A percentile compares a stretch with the other conserved stretches of the same genome.
Evolutionary conservation across 2,113 vertebrate species (phyloP).

Genomic region (Natator depressus): DNA sequence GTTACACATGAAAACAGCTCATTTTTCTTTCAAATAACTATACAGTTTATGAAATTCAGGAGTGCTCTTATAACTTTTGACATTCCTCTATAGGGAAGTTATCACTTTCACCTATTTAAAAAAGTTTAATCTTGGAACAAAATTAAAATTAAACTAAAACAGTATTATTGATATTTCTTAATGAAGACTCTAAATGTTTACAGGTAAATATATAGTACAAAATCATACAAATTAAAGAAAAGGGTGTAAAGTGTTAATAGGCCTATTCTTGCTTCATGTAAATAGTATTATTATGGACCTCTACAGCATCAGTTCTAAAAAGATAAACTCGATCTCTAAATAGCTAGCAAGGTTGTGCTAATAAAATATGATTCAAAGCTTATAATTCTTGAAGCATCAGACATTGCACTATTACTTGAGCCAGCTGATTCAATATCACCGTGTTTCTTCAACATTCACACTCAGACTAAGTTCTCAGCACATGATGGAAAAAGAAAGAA

Average conservation of each 20-base stretch:
- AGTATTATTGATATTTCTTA: conserved; percentile 75
- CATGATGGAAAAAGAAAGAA: conserved; percentile 77
- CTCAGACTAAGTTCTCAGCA: conserved; percentile 75
- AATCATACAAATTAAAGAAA: conserved; percentile 84
- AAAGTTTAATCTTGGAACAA: conserved; percentile 82
- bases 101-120: conserved; percentile 74
- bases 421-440: conserved; percentile 79
- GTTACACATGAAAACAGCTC: conserved; percentile 70
- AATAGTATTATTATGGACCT: conserved; percentile 80
- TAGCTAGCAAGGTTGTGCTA: conserved; percentile 89
- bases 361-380: conserved; percentile 87
- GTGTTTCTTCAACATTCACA: conserved; percentile 79
- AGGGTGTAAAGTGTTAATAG: conserved; percentile 77
- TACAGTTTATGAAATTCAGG: conserved; percentile 74
- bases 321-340: conserved; percentile 86
- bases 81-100: conserved; percentile 74
- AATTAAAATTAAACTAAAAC: conserved; percentile 81
- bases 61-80: conserved; percentile 69
- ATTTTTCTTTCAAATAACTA: conserved; percentile 76
- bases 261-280: conserved; percentile 80
- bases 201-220: conserved; percentile 83
- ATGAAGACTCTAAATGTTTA: conserved; percentile 80
- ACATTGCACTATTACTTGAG: conserved; percentile 85
- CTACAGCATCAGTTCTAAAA: conserved; percentile 84
- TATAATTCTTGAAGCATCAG: conserved; percentile 82